Base-by-base conservation (phyloP, 2,797 vertebrate species). In the Rhinophrynus dorsalis region DNA sequence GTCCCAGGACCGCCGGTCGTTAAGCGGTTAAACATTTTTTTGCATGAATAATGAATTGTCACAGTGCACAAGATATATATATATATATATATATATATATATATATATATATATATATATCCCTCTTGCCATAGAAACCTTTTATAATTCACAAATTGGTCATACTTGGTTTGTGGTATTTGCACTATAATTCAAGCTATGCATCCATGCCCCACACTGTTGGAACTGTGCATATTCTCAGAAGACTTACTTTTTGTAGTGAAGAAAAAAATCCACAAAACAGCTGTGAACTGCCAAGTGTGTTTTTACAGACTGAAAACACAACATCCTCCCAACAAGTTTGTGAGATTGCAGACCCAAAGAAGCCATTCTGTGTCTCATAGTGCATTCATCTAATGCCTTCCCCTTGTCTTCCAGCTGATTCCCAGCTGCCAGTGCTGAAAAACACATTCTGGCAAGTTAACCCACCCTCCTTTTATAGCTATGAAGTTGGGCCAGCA, bases 391-490 rank as follows among this genome's bases (percentile, higher is more conserved):
- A 59, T 73, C 61, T 51, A 24, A 51, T 51, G 47, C 23, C 24
- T 29, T 51, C 47, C 15, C 33, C 37, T 69, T 11, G 55, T 65
- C 45, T 18, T 73, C 61, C 69, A 73, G 69, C 69, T 73, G 69
- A 66, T 73, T 58, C 35, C 54, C 69, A 73, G 69, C 69, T 73
- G 69, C 62, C 54, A 38, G 69, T 73, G 45, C 42, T 73, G 62
- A 66, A 58, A 66, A 50, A 66, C 69, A 73, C 50, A 59, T 21
- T 54, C 37, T 59, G 69, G 61, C 69, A 52, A n/a, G 60, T 17
- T 26, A 65, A 38, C 17, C 54, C 60, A 47, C 15, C 52, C 60
- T 32, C 32, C 69, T 58, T 26, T 59, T 57, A 42, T 18, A 29
- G 62, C 62, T 73, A 21, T 73, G 69, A 73, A 66, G 69, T 54